A percentile compares a stretch with the other conserved stretches of the same genome.
Conservation (phyloP, 2,113 vertebrate species). For the Gymnorhina tibicen region DNA sequence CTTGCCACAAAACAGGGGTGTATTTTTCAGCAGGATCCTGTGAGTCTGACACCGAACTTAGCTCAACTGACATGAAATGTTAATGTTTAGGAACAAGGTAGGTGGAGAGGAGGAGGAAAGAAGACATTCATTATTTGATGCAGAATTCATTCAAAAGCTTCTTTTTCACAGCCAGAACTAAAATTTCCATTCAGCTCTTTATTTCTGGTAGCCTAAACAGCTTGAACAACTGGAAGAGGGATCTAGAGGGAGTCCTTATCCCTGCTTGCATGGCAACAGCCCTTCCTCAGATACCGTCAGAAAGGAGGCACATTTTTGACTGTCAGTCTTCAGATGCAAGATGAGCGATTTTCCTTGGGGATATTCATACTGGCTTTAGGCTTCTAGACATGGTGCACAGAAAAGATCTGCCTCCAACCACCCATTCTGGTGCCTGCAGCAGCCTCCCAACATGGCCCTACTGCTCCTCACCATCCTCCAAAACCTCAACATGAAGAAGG, state of each 20-base stretch:
- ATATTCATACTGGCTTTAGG: neutral
- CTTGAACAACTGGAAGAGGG: neutral
- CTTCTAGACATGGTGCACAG: neutral
- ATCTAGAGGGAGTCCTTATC: neutral
- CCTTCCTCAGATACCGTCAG: neutral
- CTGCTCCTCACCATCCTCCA: neutral
- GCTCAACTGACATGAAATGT: conserved; percentile 50
- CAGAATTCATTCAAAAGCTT: conserved; percentile 55
- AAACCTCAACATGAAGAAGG: neutral
- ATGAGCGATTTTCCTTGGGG: neutral
- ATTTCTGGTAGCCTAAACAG: conserved; percentile 12
- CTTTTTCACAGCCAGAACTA: conserved; percentile 30
- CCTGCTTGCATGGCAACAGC: neutral
- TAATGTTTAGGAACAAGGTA: conserved; percentile 60
- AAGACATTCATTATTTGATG: conserved; percentile 40
- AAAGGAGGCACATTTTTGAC: neutral
- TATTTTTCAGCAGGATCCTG: conserved; percentile 43
- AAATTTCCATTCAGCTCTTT: conserved; percentile 54
- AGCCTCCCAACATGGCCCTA: neutral
- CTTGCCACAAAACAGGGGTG: conserved; percentile 23
- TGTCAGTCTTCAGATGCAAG: neutral
- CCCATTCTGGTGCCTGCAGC: neutral
- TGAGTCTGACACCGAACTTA: conserved; percentile 56
- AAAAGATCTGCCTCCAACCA: neutral
- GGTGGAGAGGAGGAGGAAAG: conserved; percentile 49